phyloP scores from a whole-genome alignment of 2,113 vertebrate genomes.

The Synchiropus splendidus region DNA sequence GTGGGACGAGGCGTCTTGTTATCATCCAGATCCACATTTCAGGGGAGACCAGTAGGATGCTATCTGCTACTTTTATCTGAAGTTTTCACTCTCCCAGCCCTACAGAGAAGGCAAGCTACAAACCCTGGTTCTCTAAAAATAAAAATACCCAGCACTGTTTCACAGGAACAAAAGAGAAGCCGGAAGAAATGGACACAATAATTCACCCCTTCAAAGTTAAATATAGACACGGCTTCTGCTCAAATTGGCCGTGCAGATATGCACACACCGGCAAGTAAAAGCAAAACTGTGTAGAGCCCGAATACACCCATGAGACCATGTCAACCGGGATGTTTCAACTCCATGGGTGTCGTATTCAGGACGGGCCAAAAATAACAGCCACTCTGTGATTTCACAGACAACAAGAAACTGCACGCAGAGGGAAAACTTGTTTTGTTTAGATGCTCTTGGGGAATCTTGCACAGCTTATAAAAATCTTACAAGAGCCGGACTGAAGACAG shows the following conservation, averaged over 20 bases:
- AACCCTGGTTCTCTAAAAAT: too few relatives aligned
- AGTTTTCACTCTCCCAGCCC: too few relatives aligned
- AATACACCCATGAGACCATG: constrained; percentile 44
- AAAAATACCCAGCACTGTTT: too few relatives aligned
- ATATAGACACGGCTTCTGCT: too few relatives aligned
- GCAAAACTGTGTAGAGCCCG: constrained; percentile 24
- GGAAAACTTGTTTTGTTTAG: constrained; percentile 19
- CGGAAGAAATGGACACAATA: too few relatives aligned
- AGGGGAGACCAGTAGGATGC: too few relatives aligned
- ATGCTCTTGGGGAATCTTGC: constrained; percentile 19
- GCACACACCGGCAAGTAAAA: constrained; percentile 45
- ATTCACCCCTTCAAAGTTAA: too few relatives aligned
- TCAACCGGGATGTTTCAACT: constrained; percentile 61
- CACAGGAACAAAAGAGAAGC: too few relatives aligned
- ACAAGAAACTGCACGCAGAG: constrained; percentile 23
- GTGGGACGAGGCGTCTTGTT: too few relatives aligned
- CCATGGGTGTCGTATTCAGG: constrained; percentile 41
- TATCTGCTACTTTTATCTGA: too few relatives aligned
- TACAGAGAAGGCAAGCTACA: too few relatives aligned
- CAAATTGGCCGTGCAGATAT: constrained; percentile 32
- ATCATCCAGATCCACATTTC: too few relatives aligned
- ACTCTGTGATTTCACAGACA: constrained; percentile 26
- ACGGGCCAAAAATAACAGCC: constrained; percentile 53
- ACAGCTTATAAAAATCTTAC: background rate
- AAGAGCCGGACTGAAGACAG: constrained; percentile 13